Evolutionary conservation across 2,113 vertebrate genomes (phyloP).

Genomic region (Ammodytes marinus): DNA sequence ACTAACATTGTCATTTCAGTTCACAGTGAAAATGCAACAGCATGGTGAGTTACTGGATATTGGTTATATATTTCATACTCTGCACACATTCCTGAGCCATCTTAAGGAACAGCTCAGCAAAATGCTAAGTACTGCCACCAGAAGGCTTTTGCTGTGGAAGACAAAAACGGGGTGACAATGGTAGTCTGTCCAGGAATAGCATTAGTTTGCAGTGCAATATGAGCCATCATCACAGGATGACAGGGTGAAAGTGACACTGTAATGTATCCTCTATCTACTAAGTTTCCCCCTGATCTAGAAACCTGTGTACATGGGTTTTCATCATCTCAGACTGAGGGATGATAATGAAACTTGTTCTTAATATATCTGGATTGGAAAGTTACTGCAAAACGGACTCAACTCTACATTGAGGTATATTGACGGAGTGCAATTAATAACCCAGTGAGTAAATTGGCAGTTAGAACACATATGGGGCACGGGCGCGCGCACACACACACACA

Average conservation of each 20-base stretch:
- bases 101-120: slow-evolving; percentile 27
- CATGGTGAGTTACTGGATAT: background rate
- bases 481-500: no score
- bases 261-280: background rate
- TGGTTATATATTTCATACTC: slow-evolving; percentile 1
- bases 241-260: background rate
- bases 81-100: slow-evolving; percentile 1
- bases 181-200: background rate
- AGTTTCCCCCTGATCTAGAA: background rate
- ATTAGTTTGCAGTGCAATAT: slow-evolving; percentile 8
- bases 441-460: no score
- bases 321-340: background rate
- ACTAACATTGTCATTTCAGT: background rate
- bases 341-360: no score
- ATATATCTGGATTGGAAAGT: no score
- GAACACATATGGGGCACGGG: no score
- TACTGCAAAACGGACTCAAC: no score
- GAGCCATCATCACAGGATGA: background rate
- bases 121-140: background rate
- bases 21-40: background rate
- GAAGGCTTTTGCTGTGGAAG: background rate
- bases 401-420: no score
- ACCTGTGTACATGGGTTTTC: background rate
- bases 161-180: no score
- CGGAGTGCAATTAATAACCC: no score